Base-by-base conservation (phyloP, 2,888 invertebrate species). In the Folsomia candida region DNA sequence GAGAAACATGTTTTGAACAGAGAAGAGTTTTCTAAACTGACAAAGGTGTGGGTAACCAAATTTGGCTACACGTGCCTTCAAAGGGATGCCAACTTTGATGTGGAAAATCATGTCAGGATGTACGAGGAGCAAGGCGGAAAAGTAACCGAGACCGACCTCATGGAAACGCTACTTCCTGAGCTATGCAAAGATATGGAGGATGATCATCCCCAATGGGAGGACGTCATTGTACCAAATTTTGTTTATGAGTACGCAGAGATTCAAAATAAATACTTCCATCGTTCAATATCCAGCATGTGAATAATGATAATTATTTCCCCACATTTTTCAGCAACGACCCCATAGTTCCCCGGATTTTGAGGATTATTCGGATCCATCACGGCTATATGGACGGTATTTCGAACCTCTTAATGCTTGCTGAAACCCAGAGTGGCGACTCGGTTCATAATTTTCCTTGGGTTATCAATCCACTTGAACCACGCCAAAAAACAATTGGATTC, bases 141-240 rank as follows among this genome's bases (percentile, higher is more conserved):
- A 26, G 72, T 77, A 2, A 77, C 70, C 1, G 75, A 79, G 26
- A 24, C 70, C 2, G 74, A 79, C 25, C 62, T 79, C 2, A 2
- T 74, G 63, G 70, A 70, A 20, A 58, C 69, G n/a, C 61, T 76
- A 54, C 70, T 76, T 1, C 71, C 72, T 2, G 63, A 59, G 1
- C 29, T 78, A 28, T 62, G 61, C 29, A 58, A 67, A 11, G 76
- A 77, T 51, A 75, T 79, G 76, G 77, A 76, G 24, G 76, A 73
- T 20, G 29, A 25, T 6, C 70, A 73, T 28, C 79, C 79, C n/a
- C 79, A 79, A 29, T 79, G 79, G 79, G 79, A 79, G 59, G 76
- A 75, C 37, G 59, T 79, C 3, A 69, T 77, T 6, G 71, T 79
- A 24, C 76, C 79, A 25, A 54, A 67, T 57, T 79, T 72, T 37